phyloP scores from a whole-genome alignment of 2,113 vertebrate genomes.

The Anhinga rufa region DNA sequence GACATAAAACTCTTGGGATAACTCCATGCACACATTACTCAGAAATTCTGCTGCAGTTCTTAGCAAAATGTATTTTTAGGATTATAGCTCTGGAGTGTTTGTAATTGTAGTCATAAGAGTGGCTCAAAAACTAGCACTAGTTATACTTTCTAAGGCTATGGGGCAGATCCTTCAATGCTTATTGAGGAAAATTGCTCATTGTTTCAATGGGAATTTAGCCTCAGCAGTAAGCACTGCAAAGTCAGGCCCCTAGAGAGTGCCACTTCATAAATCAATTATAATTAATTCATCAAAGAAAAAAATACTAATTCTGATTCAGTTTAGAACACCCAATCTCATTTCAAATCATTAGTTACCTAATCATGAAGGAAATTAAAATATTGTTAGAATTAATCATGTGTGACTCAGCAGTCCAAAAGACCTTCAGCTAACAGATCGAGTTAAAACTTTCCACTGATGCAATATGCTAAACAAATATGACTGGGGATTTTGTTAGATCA shows the following conservation, averaged over 20 bases:
- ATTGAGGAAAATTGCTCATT: slow-evolving; percentile 10
- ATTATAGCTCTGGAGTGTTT: not conserved
- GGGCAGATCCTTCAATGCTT: not conserved
- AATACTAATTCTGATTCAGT: not conserved
- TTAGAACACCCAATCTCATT: slow-evolving; percentile 9
- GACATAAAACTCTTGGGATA: not conserved
- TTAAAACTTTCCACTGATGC: not conserved
- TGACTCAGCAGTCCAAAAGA: slow-evolving; percentile 49
- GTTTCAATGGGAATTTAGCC: not conserved
- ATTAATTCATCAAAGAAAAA: slow-evolving; percentile 37
- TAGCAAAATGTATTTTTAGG: not conserved
- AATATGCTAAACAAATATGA: not conserved
- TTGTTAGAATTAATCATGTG: slow-evolving; percentile 38
- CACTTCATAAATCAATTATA: slow-evolving; percentile 50
- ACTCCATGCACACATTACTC: not conserved
- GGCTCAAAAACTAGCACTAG: not conserved
- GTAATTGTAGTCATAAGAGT: not conserved
- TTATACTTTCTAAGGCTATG: not conserved
- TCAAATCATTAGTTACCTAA: slow-evolving; percentile 56
- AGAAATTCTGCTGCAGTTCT: not conserved
- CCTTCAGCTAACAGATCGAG: not conserved
- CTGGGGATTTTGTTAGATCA: not conserved
- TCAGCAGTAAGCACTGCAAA: not conserved
- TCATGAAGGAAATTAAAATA: slow-evolving; percentile 59
- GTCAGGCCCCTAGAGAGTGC: not conserved